phyloP scores from a whole-genome alignment of 2,888 invertebrate genomes.

The Clunio marinus region DNA sequence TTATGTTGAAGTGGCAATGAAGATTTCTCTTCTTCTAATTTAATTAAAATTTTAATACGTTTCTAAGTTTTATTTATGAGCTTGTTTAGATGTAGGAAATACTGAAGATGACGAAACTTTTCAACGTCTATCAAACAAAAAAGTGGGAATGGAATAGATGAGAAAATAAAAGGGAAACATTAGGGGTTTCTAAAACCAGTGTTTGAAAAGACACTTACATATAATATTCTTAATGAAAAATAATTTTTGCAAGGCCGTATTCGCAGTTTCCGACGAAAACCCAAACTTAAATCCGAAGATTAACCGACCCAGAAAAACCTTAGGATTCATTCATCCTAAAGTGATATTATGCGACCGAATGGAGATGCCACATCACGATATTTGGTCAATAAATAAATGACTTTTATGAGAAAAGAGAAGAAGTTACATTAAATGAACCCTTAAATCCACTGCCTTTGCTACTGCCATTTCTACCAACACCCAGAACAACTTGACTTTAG shows the following conservation, averaged over 20 bases:
- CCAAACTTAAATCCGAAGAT: background rate
- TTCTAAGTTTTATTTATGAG: constrained; percentile 38
- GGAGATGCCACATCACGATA: constrained; percentile 13
- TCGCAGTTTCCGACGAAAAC: background rate
- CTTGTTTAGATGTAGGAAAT: constrained; percentile 28
- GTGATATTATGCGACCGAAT: background rate
- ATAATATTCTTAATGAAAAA: too few relatives aligned
- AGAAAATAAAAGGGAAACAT: too few relatives aligned
- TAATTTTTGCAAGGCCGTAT: too few relatives aligned
- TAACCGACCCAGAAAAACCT: too few relatives aligned
- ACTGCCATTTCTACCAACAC: background rate
- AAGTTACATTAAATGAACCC: constrained; percentile 13
- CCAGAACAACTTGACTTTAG: background rate
- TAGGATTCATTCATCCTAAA: too few relatives aligned
- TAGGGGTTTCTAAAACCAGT: too few relatives aligned
- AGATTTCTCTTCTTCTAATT: constrained; percentile 33
- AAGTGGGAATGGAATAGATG: too few relatives aligned
- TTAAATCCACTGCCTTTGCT: too few relatives aligned
- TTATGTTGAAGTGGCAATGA: constrained; percentile 17
- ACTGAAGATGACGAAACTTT: too few relatives aligned
- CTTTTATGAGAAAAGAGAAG: background rate
- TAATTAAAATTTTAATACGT: constrained; percentile 39
- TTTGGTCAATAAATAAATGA: constrained; percentile 5
- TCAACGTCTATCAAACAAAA: too few relatives aligned
- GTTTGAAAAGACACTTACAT: too few relatives aligned